Conservation (phyloP, 1,140 invertebrate species). For the Heliconius himera region DNA sequence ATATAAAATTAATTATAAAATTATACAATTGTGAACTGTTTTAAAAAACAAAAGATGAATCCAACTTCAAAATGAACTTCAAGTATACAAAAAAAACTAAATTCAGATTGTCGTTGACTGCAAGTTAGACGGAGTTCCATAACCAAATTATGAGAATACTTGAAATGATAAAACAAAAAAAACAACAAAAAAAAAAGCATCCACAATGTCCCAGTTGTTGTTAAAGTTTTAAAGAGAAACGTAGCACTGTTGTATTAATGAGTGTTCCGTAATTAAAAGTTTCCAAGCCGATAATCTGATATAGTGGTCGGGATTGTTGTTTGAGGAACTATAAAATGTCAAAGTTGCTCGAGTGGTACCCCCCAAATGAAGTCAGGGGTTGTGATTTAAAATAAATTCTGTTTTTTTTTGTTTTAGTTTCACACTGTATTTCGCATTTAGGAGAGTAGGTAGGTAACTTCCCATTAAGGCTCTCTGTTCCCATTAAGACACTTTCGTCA, state of each 20-base stretch:
- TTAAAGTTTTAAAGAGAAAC: slow-evolving; percentile 2
- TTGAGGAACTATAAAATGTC: slow-evolving; percentile 9
- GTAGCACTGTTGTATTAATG: slow-evolving; percentile 12
- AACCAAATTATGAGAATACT: slow-evolving; percentile 19
- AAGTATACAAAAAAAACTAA: not conserved
- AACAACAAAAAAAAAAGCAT: not conserved
- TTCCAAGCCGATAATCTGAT: slow-evolving; percentile 20
- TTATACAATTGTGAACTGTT: not conserved
- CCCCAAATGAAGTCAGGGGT: not conserved
- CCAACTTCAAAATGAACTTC: not conserved
- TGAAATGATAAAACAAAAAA: not conserved
- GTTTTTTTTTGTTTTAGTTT: not conserved
- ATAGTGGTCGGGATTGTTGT: not conserved
- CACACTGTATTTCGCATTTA: too few species aligned
- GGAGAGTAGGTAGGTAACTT: too few species aligned
- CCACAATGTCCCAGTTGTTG: not conserved
- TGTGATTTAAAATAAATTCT: not conserved
- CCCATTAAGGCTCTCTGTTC: too few species aligned
- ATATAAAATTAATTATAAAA: not conserved
- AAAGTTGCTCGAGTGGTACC: not conserved
- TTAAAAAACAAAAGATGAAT: not conserved
- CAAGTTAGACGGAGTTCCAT: slow-evolving; percentile 6
- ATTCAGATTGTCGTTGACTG: not conserved
- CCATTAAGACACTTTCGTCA: not conserved
- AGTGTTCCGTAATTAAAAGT: slow-evolving; percentile 17